These are phyloP conservation scores for Chrysocyon brachyurus DNA, from an alignment of 2,797 vertebrate genomes.

Conservation along the genomic window DNA sequence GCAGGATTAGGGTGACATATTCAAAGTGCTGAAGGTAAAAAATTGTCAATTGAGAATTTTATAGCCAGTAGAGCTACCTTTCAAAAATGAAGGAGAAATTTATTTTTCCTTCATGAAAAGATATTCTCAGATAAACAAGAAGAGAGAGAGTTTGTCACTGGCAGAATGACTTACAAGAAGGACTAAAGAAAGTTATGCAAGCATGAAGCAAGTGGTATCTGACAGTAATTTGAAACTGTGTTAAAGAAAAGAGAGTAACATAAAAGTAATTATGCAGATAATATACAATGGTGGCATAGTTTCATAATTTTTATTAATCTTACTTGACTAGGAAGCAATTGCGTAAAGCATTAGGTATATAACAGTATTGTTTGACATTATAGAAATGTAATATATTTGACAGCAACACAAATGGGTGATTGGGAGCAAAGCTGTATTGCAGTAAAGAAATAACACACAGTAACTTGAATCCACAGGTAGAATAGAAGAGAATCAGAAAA, in stretches of 20 bases:
- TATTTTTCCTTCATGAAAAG: neutral
- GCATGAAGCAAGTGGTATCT: neutral
- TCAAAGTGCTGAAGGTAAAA: neutral
- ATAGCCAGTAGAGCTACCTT: neutral
- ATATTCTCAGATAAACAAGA: neutral
- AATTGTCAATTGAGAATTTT: neutral
- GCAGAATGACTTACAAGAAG: neutral
- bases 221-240: neutral
- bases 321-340: neutral
- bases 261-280: constrained; percentile 7
- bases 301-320: neutral
- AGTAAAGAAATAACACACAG: neutral
- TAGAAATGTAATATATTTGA: constrained; percentile 43
- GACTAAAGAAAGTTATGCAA: neutral
- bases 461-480: neutral
- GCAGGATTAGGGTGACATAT: neutral
- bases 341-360: constrained; percentile 3
- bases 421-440: neutral
- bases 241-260: neutral
- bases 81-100: neutral
- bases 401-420: neutral
- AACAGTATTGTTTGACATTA: constrained; percentile 12
- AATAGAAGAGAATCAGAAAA: neutral
- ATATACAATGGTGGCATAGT: neutral
- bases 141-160: neutral